These are phyloP conservation scores for Lophotis ruficrista DNA, from an alignment of 2,113 vertebrate species.

Conservation along the genomic window DNA sequence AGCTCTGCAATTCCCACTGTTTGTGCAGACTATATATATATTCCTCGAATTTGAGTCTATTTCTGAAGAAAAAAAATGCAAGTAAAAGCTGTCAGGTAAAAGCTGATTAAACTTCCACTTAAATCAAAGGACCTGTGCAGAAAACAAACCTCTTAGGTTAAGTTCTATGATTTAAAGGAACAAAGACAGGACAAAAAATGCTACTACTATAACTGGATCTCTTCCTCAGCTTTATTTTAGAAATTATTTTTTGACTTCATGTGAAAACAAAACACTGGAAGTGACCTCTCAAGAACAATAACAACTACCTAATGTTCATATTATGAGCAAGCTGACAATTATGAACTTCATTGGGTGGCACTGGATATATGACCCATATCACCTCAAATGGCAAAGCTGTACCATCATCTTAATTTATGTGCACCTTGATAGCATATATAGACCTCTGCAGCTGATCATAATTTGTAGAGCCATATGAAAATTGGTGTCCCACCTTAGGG, in stretches of 20 bases:
- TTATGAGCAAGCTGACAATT: not conserved
- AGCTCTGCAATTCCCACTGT: not conserved
- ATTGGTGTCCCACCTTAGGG: not conserved
- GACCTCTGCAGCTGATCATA: not conserved
- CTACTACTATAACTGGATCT: not conserved
- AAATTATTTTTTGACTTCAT: not conserved
- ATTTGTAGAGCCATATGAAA: not conserved
- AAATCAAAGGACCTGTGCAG: not conserved
- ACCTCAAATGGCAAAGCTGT: not conserved
- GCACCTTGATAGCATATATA: not conserved
- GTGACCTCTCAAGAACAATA: not conserved
- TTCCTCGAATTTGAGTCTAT: not conserved
- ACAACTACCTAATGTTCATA: not conserved
- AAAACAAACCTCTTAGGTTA: not conserved
- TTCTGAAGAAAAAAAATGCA: not conserved
- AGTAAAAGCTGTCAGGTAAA: not conserved
- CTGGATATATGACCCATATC: not conserved
- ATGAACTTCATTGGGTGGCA: not conserved
- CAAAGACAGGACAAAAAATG: not conserved
- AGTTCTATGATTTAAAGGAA: not conserved
- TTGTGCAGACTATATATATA: not conserved
- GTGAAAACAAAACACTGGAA: not conserved
- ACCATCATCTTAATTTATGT: not conserved
- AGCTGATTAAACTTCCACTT: not conserved
- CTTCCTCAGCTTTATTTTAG: not conserved